A percentile compares a stretch with the other conserved stretches of the same genome.
These are phyloP conservation scores for Aplysina aerophoba DNA, from an alignment of 37 sponge, comb jelly and placozoan genomes.

Conservation along the genomic window DNA sequence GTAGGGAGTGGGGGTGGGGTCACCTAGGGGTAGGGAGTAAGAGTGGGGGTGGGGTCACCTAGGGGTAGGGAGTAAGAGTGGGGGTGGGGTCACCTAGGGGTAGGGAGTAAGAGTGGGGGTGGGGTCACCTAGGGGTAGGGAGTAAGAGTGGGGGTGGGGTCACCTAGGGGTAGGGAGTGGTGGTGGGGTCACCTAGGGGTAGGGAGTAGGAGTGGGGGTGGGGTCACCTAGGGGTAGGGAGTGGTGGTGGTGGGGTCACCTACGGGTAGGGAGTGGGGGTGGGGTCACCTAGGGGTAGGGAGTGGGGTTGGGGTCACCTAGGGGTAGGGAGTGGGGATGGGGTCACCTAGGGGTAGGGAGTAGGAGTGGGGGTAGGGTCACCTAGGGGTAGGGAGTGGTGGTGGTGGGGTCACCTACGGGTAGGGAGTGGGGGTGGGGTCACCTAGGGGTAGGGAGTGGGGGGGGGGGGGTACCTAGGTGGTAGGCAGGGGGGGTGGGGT, in stretches of 20 bases:
- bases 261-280: slow-evolving; percentile 28
- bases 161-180: slow-evolving; percentile 29
- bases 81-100: background rate
- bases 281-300: slow-evolving; percentile 27
- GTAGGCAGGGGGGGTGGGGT: background rate
- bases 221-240: background rate
- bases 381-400: too few species aligned
- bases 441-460: background rate
- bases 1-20: slow-evolving; percentile 26
- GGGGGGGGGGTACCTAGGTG: background rate
- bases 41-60: background rate
- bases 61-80: too few species aligned
- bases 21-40: too few species aligned
- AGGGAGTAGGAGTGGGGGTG: too few species aligned
- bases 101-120: too few species aligned
- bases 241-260: background rate
- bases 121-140: background rate
- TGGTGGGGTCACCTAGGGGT: background rate
- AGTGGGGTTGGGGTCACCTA: background rate
- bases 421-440: slow-evolving; percentile 23
- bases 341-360: too few species aligned
- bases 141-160: background rate
- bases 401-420: background rate
- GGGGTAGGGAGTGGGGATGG: slow-evolving; percentile 28
- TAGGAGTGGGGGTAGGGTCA: background rate